These are phyloP conservation scores for Drosophila kepulauana DNA, from an alignment of 1,140 invertebrate genomes.

Conservation along the genomic window DNA sequence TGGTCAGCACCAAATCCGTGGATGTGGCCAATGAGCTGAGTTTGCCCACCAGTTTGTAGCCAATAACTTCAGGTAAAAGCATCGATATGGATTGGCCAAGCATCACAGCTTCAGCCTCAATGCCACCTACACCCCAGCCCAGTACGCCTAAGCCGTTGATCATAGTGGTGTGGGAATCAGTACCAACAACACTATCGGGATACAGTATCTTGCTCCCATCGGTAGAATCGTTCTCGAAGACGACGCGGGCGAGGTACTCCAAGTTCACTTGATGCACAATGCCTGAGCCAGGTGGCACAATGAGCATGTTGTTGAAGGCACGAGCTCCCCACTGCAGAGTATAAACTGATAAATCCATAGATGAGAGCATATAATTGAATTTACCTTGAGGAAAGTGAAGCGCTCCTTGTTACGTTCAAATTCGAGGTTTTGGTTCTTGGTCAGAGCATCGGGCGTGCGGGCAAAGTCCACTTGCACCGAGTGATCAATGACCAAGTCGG, in stretches of 20 bases:
- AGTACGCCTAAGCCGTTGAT: slow-evolving; percentile 96
- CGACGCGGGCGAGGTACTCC: slow-evolving; percentile 97
- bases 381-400: slow-evolving; percentile 95
- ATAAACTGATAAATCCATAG: background rate
- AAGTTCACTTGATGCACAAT: slow-evolving; percentile 99
- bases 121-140: slow-evolving; percentile 90
- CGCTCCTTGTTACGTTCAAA: slow-evolving; percentile 98
- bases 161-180: slow-evolving; percentile 99
- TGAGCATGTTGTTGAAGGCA: slow-evolving; percentile 98
- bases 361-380: background rate
- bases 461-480: slow-evolving; percentile 98
- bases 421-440: slow-evolving; percentile 97
- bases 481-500: slow-evolving; percentile 99
- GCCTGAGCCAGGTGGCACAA: slow-evolving; percentile 98
- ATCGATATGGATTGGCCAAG: slow-evolving; percentile 98
- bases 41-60: slow-evolving; percentile 94
- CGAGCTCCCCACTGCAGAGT: slow-evolving; percentile 95
- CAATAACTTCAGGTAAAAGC: slow-evolving; percentile 97
- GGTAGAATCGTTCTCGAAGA: slow-evolving; percentile 89
- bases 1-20: slow-evolving; percentile 98
- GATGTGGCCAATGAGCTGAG: slow-evolving; percentile 95
- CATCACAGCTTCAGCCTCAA: slow-evolving; percentile 96
- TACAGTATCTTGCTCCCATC: slow-evolving; percentile 88
- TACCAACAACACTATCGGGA: slow-evolving; percentile 99
- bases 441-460: slow-evolving; percentile 94